Evolutionary conservation across 1,140 invertebrate species (phyloP).

Genomic region (Probaryconus sp.): DNA sequence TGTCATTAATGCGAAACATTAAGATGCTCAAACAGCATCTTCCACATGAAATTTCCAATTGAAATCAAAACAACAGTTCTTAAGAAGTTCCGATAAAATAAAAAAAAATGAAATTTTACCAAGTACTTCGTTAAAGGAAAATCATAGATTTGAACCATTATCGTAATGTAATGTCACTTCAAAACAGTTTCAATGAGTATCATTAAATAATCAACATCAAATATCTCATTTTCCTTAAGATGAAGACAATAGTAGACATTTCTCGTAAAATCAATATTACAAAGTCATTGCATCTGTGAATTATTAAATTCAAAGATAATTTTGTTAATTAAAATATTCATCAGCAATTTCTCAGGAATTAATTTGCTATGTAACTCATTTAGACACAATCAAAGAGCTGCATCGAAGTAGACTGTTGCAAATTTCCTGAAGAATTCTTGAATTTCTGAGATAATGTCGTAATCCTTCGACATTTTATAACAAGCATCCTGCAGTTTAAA

Average conservation of each 20-base stretch:
- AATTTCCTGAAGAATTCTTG: constrained; percentile 5
- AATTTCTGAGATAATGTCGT: constrained; percentile 4
- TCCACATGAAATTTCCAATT: too few relatives aligned
- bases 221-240: too few relatives aligned
- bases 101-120: too few relatives aligned
- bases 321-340: constrained; percentile 22
- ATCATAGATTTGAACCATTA: too few relatives aligned
- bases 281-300: constrained; percentile 16
- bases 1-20: too few relatives aligned
- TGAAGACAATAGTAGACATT: neutral
- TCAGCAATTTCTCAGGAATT: neutral
- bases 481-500: constrained; percentile 11
- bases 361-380: constrained; percentile 5
- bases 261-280: neutral
- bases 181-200: too few relatives aligned
- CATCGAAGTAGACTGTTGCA: neutral
- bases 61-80: too few relatives aligned
- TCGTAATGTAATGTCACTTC: too few relatives aligned
- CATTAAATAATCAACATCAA: too few relatives aligned
- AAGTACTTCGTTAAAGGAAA: too few relatives aligned
- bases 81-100: too few relatives aligned
- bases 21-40: too few relatives aligned
- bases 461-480: constrained; percentile 4
- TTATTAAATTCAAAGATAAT: constrained; percentile 30
- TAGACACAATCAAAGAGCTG: constrained; percentile 3